A percentile compares a stretch with the other conserved stretches of the same genome.
These are phyloP conservation scores for Acanthosepion pharaonis DNA, from an alignment of 2,888 invertebrate genomes.

Conservation along the genomic window DNA sequence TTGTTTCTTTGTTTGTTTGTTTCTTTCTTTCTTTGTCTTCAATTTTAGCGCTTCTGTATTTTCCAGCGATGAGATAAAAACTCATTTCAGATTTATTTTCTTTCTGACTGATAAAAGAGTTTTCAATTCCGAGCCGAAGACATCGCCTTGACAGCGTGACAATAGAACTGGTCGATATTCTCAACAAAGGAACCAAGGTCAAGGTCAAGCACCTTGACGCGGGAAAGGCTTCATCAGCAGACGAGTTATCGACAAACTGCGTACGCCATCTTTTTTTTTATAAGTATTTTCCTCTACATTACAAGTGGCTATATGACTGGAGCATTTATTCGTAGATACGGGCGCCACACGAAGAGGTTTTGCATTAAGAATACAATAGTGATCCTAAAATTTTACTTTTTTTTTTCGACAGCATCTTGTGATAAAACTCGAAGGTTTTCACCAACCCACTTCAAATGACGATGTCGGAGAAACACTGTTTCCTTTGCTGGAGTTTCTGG, in stretches of 20 bases:
- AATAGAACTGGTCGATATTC: conserved; percentile 11
- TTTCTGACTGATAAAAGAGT: background rate
- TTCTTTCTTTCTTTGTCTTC: background rate
- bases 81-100: conserved; percentile 22
- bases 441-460: no score
- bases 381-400: background rate
- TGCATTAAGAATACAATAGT: background rate
- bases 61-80: background rate
- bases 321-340: background rate
- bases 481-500: no score
- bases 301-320: background rate
- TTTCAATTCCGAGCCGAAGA: background rate
- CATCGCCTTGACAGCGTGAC: background rate
- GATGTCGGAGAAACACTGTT: no score
- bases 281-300: background rate
- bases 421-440: no score
- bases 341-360: background rate
- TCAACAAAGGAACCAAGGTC: background rate
- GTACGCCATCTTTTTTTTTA: conserved; percentile 2
- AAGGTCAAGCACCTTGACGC: conserved; percentile 33
- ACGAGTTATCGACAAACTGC: background rate
- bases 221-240: background rate
- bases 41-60: background rate
- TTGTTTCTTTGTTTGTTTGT: background rate
- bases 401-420: no score